Conservation (phyloP, 2,113 vertebrate genomes). For the Sinocyclocheilus grahami region DNA sequence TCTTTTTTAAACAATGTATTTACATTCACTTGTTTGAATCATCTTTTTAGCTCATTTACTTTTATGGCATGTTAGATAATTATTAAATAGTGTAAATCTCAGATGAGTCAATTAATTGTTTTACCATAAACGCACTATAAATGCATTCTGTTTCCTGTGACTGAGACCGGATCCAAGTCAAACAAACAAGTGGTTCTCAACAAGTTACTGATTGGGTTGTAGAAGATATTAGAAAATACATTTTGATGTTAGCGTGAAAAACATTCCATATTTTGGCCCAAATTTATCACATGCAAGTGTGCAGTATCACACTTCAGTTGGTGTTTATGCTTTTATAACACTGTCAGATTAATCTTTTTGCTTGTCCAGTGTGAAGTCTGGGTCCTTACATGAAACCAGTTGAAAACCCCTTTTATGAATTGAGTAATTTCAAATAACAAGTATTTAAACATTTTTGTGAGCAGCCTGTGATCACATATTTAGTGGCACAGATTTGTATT, state of each 20-base stretch:
- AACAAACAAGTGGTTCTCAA: not conserved
- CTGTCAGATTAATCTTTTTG: not conserved
- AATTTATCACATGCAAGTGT: not conserved
- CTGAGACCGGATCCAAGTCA: not conserved
- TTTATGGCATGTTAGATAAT: not conserved
- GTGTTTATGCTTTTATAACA: not conserved
- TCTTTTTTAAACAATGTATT: not conserved
- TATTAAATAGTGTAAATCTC: not conserved
- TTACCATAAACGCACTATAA: not conserved
- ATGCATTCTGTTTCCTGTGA: not conserved
- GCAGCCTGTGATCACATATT: not conserved
- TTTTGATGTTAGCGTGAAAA: not conserved
- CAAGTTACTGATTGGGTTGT: not conserved
- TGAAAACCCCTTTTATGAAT: not conserved
- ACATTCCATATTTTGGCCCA: too few species aligned
- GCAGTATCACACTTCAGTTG: not conserved
- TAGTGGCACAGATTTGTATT: constrained; percentile 47
- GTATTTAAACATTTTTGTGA: not conserved
- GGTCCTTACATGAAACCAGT: not conserved
- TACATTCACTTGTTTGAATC: not conserved
- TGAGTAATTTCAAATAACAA: not conserved
- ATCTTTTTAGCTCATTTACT: not conserved
- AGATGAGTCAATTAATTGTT: not conserved
- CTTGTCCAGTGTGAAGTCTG: not conserved
- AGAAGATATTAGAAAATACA: not conserved